Conservation (phyloP, 2,113 vertebrate species). For the Cairina moschata region DNA sequence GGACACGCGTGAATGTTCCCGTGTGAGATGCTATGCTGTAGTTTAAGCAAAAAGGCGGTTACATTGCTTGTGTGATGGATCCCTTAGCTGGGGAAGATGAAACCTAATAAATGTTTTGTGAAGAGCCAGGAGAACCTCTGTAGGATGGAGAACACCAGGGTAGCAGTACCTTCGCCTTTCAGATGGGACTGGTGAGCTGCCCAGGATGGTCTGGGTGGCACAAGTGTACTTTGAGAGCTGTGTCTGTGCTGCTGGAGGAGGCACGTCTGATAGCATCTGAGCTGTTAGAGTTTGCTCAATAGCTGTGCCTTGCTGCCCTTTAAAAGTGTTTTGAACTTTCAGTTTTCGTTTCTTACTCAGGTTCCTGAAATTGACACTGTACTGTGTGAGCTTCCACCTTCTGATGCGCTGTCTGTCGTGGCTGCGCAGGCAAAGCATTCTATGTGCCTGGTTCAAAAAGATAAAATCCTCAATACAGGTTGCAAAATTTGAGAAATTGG, state of each 20-base stretch:
- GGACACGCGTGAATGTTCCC: neutral
- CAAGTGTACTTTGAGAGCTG: neutral
- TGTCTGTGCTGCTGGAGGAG: neutral
- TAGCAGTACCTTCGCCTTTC: accelerated
- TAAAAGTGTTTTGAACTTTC: neutral
- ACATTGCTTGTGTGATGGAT: neutral
- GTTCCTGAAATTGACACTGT: neutral
- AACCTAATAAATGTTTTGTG: accelerated
- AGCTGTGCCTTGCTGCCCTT: neutral
- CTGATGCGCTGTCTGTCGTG: neutral
- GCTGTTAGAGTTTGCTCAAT: accelerated
- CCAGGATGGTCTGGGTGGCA: accelerated
- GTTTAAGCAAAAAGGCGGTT: accelerated
- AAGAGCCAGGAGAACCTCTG: neutral
- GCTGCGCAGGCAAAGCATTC: neutral
- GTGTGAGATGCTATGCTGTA: neutral
- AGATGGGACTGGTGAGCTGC: neutral
- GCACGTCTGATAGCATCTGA: accelerated
- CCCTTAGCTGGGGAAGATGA: neutral
- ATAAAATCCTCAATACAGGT: neutral
- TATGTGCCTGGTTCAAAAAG: neutral
- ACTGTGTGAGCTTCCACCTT: neutral
- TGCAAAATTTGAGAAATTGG: neutral
- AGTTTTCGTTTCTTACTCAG: neutral
- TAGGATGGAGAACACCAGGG: accelerated